A percentile compares a stretch with the other conserved stretches of the same genome.
Evolutionary conservation across 2,888 invertebrate genomes (phyloP).

Genomic region (Tipula lateralis): DNA sequence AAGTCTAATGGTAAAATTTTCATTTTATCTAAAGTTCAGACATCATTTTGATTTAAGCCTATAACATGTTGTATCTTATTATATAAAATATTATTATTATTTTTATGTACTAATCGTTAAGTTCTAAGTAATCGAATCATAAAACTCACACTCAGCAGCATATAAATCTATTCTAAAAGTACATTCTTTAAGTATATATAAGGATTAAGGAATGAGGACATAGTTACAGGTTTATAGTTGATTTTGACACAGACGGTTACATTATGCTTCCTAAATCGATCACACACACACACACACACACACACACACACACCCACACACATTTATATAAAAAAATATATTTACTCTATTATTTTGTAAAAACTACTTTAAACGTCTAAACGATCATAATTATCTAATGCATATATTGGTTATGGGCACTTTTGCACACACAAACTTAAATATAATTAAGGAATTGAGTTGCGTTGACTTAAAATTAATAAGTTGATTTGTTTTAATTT

Average conservation of each 20-base stretch:
- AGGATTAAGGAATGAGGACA: not conserved
- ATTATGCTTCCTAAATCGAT: not conserved
- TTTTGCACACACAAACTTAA: not conserved
- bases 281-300: not conserved
- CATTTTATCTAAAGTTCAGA: not conserved
- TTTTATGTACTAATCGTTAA: not conserved
- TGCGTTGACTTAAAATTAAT: constrained; percentile 4
- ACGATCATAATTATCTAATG: not conserved
- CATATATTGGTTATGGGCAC: not conserved
- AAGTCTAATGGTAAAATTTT: not conserved
- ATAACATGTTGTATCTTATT: not conserved
- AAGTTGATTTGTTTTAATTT: not conserved
- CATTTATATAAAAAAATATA: not conserved
- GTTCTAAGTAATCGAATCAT: not conserved
- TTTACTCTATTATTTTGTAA: not conserved
- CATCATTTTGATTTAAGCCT: not conserved
- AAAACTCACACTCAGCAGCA: not conserved
- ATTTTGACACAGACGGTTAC: not conserved
- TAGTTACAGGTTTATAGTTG: not conserved
- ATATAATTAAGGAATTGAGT: not conserved
- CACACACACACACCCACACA: not conserved
- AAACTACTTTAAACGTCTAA: not conserved
- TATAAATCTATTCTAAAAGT: not conserved
- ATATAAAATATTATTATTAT: not conserved
- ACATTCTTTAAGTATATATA: not conserved